Conservation (phyloP, 2,113 vertebrate genomes). For the Psephotus haematonotus region DNA sequence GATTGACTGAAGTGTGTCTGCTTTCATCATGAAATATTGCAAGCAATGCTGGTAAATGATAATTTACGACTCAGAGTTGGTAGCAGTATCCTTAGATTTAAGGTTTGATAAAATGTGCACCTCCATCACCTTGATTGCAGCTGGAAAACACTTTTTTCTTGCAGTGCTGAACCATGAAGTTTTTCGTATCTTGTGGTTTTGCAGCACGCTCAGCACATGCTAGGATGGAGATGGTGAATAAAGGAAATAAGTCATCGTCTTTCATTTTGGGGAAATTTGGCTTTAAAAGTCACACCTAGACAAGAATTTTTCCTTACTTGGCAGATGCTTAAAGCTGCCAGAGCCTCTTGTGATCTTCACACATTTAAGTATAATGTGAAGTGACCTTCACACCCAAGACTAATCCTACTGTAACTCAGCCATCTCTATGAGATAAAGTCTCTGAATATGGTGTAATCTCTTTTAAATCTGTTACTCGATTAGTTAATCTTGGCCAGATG, state of each 20-base stretch:
- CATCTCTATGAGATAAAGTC: neutral
- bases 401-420: neutral
- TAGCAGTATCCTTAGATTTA: neutral
- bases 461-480: neutral
- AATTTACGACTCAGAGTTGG: fast-evolving
- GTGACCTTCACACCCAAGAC: neutral
- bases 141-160: neutral
- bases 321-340: neutral
- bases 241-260: neutral
- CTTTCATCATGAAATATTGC: neutral
- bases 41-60: neutral
- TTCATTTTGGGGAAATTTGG: neutral
- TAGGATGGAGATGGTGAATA: neutral
- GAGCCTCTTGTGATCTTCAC: neutral
- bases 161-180: neutral
- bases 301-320: neutral
- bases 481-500: neutral
- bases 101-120: neutral
- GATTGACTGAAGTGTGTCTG: neutral
- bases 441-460: neutral
- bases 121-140: neutral
- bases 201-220: neutral
- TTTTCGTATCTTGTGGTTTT: neutral
- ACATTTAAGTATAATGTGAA: neutral
- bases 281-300: neutral